Evolutionary conservation across 2,888 invertebrate genomes (phyloP).

Genomic region (Apotomis turbidana): DNA sequence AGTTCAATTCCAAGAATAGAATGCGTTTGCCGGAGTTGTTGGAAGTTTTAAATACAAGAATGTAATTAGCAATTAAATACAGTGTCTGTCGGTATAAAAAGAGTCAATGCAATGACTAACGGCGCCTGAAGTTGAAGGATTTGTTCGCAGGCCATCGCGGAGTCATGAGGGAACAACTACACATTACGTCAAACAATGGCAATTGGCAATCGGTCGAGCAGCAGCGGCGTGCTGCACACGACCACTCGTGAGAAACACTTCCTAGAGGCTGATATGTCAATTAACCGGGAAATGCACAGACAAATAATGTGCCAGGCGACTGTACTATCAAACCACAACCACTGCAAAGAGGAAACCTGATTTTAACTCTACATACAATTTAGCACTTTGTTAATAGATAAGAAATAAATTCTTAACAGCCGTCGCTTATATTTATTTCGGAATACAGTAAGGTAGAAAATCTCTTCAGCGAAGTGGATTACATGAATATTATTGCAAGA

Average conservation of each 20-base stretch:
- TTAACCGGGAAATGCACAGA: conserved; percentile 15
- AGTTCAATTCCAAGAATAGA: not conserved
- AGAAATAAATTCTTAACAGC: too few relatives aligned
- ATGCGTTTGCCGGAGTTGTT: conserved; percentile 4
- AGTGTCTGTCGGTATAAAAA: conserved; percentile 8
- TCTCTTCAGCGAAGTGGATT: too few relatives aligned
- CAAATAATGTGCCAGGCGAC: not conserved
- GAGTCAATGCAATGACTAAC: not conserved
- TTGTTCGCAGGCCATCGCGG: conserved; percentile 23
- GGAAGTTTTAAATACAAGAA: conserved; percentile 2
- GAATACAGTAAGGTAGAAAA: too few relatives aligned
- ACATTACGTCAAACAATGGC: conserved; percentile 58
- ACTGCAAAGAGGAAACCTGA: too few relatives aligned
- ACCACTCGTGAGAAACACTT: conserved; percentile 20
- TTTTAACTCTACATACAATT: too few relatives aligned
- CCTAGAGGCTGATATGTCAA: conserved; percentile 26
- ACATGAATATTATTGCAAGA: too few relatives aligned
- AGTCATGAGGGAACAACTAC: conserved; percentile 47
- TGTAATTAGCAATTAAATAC: conserved; percentile 4
- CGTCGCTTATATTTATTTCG: too few relatives aligned
- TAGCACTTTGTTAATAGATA: too few relatives aligned
- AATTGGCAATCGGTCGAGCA: conserved; percentile 56
- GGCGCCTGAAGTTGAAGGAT: conserved; percentile 23
- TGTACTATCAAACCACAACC: too few relatives aligned
- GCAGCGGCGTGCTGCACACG: conserved; percentile 55